Evolutionary conservation across 2,113 vertebrate genomes (phyloP).

Genomic region (Dendrocopos noguchii): DNA sequence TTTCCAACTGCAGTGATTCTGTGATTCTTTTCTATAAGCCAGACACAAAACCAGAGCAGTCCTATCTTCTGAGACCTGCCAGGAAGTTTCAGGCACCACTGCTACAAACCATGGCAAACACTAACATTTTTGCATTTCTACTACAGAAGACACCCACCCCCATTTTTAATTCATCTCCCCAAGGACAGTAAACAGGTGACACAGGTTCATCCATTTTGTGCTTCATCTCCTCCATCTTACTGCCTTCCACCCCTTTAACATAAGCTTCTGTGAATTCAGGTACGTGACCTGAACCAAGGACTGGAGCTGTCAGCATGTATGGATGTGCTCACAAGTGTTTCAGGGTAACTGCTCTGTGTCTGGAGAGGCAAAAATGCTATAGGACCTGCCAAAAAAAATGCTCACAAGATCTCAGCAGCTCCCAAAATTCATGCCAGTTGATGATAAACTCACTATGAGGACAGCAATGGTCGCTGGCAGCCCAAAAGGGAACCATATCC

Average conservation of each 20-base stretch:
- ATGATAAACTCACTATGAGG: no score
- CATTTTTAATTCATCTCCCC: not conserved
- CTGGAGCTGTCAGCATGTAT: not conserved
- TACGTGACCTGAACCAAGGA: not conserved
- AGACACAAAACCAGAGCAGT: not conserved
- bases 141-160: not conserved
- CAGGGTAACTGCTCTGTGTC: rapidly evolving
- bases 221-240: not conserved
- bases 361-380: not conserved
- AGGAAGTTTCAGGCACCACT: not conserved
- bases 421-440: not conserved
- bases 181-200: not conserved
- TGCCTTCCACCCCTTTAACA: not conserved
- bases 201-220: not conserved
- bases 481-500: no score
- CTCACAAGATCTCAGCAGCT: not conserved
- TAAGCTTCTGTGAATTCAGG: not conserved
- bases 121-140: not conserved
- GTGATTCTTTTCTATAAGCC: not conserved
- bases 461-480: no score
- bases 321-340: rapidly evolving
- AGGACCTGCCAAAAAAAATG: not conserved
- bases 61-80: not conserved
- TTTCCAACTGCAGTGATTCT: no score
- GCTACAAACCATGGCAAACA: not conserved